Conservation (phyloP, 23 tunicate genomes). For the Botrylloides violaceus region DNA sequence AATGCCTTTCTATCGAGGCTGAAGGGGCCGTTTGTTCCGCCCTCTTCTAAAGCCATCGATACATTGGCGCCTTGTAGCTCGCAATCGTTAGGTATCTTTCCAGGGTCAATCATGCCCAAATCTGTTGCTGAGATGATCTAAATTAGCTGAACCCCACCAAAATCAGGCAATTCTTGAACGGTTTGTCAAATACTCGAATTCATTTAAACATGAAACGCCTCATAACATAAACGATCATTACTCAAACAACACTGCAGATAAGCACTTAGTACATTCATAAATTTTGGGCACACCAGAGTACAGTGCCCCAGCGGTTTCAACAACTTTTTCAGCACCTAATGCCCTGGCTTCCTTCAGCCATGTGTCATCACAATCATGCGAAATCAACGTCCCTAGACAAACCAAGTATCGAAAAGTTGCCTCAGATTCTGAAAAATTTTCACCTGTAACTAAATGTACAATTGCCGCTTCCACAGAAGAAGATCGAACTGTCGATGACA, state of each 20-base stretch:
- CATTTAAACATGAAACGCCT: too few relatives aligned
- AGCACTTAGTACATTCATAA: constrained; percentile 12
- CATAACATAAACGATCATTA: background rate
- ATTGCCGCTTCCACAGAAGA: constrained; percentile 18
- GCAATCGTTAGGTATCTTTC: too few relatives aligned
- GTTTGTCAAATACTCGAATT: too few relatives aligned
- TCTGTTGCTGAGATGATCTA: too few relatives aligned
- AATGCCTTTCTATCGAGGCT: too few relatives aligned
- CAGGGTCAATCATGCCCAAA: too few relatives aligned
- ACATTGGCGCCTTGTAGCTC: too few relatives aligned
- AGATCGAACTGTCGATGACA: background rate
- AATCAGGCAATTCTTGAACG: too few relatives aligned
- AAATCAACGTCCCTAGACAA: constrained; percentile 43
- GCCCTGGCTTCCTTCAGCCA: constrained; percentile 23
- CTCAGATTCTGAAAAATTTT: constrained; percentile 20
- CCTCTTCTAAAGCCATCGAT: too few relatives aligned
- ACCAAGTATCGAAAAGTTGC: constrained; percentile 54
- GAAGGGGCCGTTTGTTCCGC: too few relatives aligned
- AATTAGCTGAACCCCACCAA: too few relatives aligned
- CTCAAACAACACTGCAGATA: constrained; percentile 7
- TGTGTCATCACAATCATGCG: constrained; percentile 19
- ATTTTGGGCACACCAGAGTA: constrained; percentile 12
- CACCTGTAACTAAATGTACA: constrained; percentile 17
- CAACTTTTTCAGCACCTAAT: constrained; percentile 23
- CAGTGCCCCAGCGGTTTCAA: constrained; percentile 16